Evolutionary conservation across 2,888 invertebrate species (phyloP), one percentile per base, ranked within the genome.

Genomic region (Drosophila helvetica): DNA sequence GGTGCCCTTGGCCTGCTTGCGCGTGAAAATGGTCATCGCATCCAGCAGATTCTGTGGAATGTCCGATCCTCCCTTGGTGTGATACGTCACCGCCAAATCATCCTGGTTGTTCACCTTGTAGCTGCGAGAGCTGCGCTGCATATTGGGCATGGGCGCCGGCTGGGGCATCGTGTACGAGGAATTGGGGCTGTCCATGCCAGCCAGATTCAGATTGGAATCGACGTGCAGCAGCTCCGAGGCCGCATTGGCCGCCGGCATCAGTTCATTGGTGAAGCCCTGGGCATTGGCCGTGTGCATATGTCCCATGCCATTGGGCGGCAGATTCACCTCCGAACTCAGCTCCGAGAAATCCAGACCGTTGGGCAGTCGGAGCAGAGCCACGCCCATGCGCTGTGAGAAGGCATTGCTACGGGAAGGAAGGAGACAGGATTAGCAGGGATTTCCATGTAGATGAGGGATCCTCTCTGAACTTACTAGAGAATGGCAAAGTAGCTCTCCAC

Each of bases 401-500:
- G 98, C 97, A 80, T 98, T 96, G 91, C 98, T 96, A 85, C 60
- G 1, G 22, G 27, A 9, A n/a, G 25, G 2, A 22, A 22, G 22
- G 1, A 10, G 25, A 12, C 17, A 0, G 5, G 2, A 10, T 69
- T 47, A 43, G 45, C 60, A 2, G n/a, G n/a, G n/a, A n/a, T 22
- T 7, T 10, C 27, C 8, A 5, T 22, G 3, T 5, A 25, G 6
- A 2, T 43, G 9, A 17, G 1, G 1, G 2, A 6, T 33, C 5
- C 5, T 33, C 33, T 33, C 12, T 33, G 12, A 4, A 93, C 96
- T 95, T 92, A 99, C 98, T 98, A 98, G 73, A 99, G 94, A 43
- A 98, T 95, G 88, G 97, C 96, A 92, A 99, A 98, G 92, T 99
- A 99, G 3, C 96, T 95, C n/a, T 95, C 93, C 8, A 98, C 94